A percentile compares a stretch with the other conserved stretches of the same genome.
Evolutionary conservation across 2,113 vertebrate genomes (phyloP).

Genomic region (Aldabrachelys gigantea): DNA sequence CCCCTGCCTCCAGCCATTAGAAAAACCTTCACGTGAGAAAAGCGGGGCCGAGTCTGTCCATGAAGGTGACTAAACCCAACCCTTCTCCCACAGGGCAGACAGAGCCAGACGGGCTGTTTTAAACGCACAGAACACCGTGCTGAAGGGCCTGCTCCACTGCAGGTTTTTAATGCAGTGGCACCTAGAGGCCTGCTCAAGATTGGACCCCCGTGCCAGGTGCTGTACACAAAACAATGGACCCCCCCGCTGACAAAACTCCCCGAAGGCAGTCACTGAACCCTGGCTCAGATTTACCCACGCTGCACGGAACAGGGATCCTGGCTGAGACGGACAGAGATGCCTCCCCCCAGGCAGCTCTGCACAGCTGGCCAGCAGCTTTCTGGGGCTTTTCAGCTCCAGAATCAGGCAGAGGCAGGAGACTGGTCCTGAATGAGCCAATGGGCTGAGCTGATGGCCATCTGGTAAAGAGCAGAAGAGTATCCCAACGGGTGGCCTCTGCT

Average conservation of each 20-base stretch:
- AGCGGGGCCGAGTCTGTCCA: neutral
- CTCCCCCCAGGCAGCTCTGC: too few species aligned
- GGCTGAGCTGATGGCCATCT: neutral
- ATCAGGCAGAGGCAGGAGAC: neutral
- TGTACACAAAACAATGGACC: neutral
- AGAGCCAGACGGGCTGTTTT: neutral
- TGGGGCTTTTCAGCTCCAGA: neutral
- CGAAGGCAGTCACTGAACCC: neutral
- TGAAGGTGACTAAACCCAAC: neutral
- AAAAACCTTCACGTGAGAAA: neutral
- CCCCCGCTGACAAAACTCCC: neutral
- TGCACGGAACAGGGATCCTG: neutral
- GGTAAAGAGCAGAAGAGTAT: too few species aligned
- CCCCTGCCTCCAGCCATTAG: neutral
- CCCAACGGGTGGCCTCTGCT: neutral
- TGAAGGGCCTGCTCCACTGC: neutral
- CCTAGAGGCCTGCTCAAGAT: neutral
- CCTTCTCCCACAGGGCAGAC: neutral
- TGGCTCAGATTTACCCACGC: neutral
- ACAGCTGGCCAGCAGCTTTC: too few species aligned
- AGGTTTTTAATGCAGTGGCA: neutral
- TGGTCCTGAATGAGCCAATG: neutral
- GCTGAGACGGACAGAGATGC: too few species aligned
- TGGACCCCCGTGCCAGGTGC: neutral
- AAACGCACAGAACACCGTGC: neutral